A percentile compares a stretch with the other conserved stretches of the same genome.
Conservation (phyloP, 2,888 invertebrate genomes). For the Hanleya hanleyi region DNA sequence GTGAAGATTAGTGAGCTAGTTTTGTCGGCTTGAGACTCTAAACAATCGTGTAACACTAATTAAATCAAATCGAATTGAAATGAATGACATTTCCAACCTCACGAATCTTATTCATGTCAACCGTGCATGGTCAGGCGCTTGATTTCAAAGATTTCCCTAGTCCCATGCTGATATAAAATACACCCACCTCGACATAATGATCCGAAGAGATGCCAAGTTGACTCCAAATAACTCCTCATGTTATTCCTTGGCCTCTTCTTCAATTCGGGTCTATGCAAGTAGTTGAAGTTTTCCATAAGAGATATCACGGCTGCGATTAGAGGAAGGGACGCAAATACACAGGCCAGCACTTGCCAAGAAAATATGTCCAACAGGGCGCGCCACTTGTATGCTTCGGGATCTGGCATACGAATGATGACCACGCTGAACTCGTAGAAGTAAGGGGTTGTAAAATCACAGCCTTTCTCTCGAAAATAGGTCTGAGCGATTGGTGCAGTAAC, state of each 20-base stretch:
- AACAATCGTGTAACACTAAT: too few species aligned
- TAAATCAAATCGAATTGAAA: too few species aligned
- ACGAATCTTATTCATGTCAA: too few species aligned
- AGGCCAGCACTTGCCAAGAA: not conserved
- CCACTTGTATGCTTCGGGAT: not conserved
- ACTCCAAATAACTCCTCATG: not conserved
- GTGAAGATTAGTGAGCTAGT: too few species aligned
- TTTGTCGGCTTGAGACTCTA: too few species aligned
- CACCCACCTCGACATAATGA: not conserved
- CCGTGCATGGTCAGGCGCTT: too few species aligned
- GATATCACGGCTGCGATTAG: not conserved
- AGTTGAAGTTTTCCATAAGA: not conserved
- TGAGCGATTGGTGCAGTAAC: not conserved
- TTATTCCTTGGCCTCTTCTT: not conserved
- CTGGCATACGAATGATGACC: not conserved
- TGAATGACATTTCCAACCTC: too few species aligned
- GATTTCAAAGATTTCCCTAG: too few species aligned
- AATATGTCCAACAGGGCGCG: not conserved
- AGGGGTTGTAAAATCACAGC: not conserved
- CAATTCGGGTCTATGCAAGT: not conserved
- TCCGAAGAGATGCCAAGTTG: not conserved
- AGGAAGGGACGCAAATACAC: not conserved
- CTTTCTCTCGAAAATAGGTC: not conserved
- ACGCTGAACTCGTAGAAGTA: constrained; percentile 9
- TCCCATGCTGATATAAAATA: too few species aligned